Evolutionary conservation across 2,888 invertebrate genomes (phyloP).

Genomic region (Aromia moschata): DNA sequence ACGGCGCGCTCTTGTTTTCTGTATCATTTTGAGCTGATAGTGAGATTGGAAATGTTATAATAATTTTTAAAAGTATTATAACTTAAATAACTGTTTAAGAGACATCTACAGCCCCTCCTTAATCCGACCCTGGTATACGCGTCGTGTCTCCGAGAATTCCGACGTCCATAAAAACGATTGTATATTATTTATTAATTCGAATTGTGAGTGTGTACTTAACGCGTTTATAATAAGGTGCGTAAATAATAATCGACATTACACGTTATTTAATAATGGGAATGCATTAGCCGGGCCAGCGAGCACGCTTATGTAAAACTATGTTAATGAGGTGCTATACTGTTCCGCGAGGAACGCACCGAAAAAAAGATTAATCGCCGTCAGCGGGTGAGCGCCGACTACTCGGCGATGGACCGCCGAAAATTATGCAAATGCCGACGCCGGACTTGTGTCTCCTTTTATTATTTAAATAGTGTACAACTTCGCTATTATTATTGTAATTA

Average conservation of each 20-base stretch:
- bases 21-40: too few relatives aligned
- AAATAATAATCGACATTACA: slow-evolving; percentile 50
- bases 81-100: too few relatives aligned
- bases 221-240: slow-evolving; percentile 26
- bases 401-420: slow-evolving; percentile 39
- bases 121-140: too few relatives aligned
- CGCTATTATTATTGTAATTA: slow-evolving; percentile 54
- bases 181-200: slow-evolving; percentile 10
- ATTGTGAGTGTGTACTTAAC: slow-evolving; percentile 4
- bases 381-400: slow-evolving; percentile 32
- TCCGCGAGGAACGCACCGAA: slow-evolving; percentile 45
- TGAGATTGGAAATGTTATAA: too few relatives aligned
- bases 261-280: slow-evolving; percentile 52
- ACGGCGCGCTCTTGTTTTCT: too few relatives aligned
- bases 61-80: too few relatives aligned
- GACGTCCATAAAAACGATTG: too few relatives aligned
- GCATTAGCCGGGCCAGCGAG: slow-evolving; percentile 51
- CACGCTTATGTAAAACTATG: slow-evolving; percentile 58
- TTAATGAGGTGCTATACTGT: slow-evolving; percentile 51
- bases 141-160: too few relatives aligned
- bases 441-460: slow-evolving; percentile 39
- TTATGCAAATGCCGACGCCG: slow-evolving; percentile 40
- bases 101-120: too few relatives aligned
- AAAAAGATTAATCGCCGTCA: slow-evolving; percentile 44
- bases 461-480: slow-evolving; percentile 38